Evolutionary conservation across 92 coral and sea anemone genomes (phyloP).

Genomic region (Siderastrea radians): DNA sequence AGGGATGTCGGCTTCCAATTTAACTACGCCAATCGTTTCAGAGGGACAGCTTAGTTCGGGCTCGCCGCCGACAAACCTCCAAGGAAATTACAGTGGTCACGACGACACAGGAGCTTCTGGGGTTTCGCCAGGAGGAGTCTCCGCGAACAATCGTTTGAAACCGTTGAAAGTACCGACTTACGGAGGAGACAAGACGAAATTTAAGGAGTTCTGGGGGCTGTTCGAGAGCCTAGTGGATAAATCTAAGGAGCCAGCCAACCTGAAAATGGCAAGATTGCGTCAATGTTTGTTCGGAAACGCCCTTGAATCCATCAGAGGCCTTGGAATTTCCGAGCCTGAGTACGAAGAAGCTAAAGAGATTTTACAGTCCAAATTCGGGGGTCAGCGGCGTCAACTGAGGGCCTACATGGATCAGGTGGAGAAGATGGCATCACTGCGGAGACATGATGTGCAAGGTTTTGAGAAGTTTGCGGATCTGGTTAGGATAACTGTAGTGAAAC

Average conservation of each 20-base stretch:
- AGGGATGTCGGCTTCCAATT: background rate
- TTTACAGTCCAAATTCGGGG: constrained; percentile 55
- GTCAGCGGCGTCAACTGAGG: constrained; percentile 54
- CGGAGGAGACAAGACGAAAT: constrained; percentile 68
- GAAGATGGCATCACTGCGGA: constrained; percentile 40
- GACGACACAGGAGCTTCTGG: background rate
- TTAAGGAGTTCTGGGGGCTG: constrained; percentile 75
- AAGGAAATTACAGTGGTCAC: background rate
- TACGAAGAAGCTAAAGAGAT: constrained; percentile 75
- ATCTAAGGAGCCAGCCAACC: constrained; percentile 55
- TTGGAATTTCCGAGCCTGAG: constrained; percentile 54
- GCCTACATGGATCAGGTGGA: constrained; percentile 66
- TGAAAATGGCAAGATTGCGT: constrained; percentile 66
- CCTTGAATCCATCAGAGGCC: constrained; percentile 60
- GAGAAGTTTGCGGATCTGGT: constrained; percentile 69
- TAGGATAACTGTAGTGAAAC: constrained; percentile 64
- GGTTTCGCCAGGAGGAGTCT: background rate
- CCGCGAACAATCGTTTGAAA: constrained; percentile 37
- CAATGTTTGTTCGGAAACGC: constrained; percentile 68
- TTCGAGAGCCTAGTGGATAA: constrained; percentile 69
- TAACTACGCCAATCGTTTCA: background rate
- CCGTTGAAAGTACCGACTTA: constrained; percentile 59
- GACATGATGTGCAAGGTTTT: constrained; percentile 52
- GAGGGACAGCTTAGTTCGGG: background rate
- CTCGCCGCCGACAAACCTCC: background rate